These are phyloP conservation scores for Andrena camellia DNA, from an alignment of 2,888 invertebrate species.

Conservation along the genomic window DNA sequence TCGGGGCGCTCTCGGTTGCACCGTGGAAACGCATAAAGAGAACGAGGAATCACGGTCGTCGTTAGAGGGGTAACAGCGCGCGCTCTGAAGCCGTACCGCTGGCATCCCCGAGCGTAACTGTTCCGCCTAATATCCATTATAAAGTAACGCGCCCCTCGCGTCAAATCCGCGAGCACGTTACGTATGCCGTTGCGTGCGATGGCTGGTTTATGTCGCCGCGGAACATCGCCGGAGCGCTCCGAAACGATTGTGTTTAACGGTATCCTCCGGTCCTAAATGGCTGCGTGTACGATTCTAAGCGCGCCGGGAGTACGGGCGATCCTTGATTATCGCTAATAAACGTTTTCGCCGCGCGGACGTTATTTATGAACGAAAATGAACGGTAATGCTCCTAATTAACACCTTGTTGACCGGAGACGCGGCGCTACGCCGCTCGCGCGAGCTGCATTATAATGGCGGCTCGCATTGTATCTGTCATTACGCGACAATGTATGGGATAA, in stretches of 20 bases:
- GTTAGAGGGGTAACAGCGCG: constrained; percentile 41
- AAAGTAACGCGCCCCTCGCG: constrained; percentile 42
- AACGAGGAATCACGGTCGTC: constrained; percentile 35
- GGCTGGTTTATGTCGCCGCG: constrained; percentile 28
- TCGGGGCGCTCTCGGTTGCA: constrained; percentile 10
- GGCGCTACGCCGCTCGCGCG: not conserved
- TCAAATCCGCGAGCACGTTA: constrained; percentile 17
- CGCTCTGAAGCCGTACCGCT: constrained; percentile 8
- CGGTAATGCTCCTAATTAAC: constrained; percentile 47
- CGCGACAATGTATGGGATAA: constrained; percentile 13
- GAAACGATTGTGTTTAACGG: constrained; percentile 47
- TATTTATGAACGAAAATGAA: constrained; percentile 38
- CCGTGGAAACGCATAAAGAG: constrained; percentile 15
- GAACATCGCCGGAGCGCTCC: constrained; percentile 11
- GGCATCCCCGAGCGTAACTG: constrained; percentile 40
- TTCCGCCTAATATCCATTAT: constrained; percentile 54
- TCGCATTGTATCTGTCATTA: not conserved
- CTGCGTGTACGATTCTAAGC: constrained; percentile 18
- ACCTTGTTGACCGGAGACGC: constrained; percentile 30
- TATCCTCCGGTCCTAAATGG: constrained; percentile 40
- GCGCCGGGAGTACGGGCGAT: not conserved
- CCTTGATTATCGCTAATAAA: constrained; percentile 46
- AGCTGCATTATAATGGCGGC: not conserved
- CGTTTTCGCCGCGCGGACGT: constrained; percentile 18
- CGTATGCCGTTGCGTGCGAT: constrained; percentile 5